Evolutionary conservation across 2,888 invertebrate species (phyloP).

Genomic region (Nephrotoma guestfalica): DNA sequence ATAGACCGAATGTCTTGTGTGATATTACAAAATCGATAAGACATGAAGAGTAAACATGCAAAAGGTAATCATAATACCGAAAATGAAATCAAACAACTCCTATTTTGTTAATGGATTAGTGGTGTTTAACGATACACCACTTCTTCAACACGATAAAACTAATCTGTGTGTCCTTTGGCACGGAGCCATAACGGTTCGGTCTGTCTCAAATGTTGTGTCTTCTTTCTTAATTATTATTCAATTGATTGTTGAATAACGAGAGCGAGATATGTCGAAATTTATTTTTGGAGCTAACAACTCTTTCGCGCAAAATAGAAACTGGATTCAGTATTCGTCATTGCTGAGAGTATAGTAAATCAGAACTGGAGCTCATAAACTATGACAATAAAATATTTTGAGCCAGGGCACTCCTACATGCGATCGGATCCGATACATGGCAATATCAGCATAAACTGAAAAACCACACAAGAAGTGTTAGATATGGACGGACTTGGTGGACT

Average conservation of each 20-base stretch:
- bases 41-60: not conserved
- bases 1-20: not conserved
- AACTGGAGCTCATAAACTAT: not conserved
- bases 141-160: not conserved
- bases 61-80: not conserved
- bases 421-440: not conserved
- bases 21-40: not conserved
- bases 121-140: not conserved
- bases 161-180: too few species aligned
- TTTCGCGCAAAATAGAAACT: not conserved
- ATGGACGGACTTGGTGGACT: too few species aligned
- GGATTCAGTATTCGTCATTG: not conserved
- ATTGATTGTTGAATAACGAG: too few species aligned
- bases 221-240: not conserved
- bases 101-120: not conserved
- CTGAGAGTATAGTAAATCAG: not conserved
- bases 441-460: not conserved
- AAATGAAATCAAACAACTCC: not conserved
- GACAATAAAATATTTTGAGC: too few species aligned
- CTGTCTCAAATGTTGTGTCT: not conserved
- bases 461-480: not conserved
- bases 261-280: not conserved
- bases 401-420: not conserved
- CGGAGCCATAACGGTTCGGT: not conserved
- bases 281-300: not conserved